phyloP scores from a whole-genome alignment of 1,140 invertebrate species.

The Eumeta japonica region DNA sequence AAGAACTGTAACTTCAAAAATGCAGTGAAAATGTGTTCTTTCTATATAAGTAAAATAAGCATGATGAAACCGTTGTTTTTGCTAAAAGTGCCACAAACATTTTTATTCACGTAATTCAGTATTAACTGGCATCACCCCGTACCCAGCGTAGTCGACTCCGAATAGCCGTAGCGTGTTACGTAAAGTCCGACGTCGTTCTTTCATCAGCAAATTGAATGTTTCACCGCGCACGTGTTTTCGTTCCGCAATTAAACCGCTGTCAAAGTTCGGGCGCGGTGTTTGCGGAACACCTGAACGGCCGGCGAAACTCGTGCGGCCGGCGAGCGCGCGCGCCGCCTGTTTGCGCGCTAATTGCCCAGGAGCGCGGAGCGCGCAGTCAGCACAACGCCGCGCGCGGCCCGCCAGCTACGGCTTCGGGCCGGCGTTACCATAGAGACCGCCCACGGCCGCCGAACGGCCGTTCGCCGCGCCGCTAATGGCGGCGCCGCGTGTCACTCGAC shows the following conservation, averaged over 20 bases:
- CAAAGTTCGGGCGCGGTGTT: constrained; percentile 53
- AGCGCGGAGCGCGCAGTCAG: no score
- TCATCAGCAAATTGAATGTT: constrained; percentile 48
- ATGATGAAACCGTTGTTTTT: no score
- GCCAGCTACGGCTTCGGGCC: constrained; percentile 37
- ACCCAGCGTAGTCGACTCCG: no score
- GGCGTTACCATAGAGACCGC: constrained; percentile 48
- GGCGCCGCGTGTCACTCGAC: constrained; percentile 32
- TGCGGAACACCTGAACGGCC: constrained; percentile 50
- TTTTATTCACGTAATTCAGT: no score
- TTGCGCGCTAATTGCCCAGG: constrained; percentile 57
- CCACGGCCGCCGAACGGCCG: no score
- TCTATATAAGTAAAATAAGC: no score
- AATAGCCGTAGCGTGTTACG: no score
- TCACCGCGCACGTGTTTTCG: constrained; percentile 51
- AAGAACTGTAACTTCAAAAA: no score
- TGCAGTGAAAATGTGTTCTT: no score
- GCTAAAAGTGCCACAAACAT: no score
- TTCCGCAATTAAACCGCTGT: constrained; percentile 55
- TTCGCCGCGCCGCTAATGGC: constrained; percentile 51
- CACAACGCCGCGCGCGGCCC: constrained; percentile 28
- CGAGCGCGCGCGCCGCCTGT: constrained; percentile 36
- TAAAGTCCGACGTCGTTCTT: constrained; percentile 45
- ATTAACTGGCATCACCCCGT: no score
- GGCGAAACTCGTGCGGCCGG: constrained; percentile 39